Evolutionary conservation across 2,113 vertebrate genomes (phyloP), one percentile per base, ranked within the genome.

Genomic region (Camelus dromedarius): DNA sequence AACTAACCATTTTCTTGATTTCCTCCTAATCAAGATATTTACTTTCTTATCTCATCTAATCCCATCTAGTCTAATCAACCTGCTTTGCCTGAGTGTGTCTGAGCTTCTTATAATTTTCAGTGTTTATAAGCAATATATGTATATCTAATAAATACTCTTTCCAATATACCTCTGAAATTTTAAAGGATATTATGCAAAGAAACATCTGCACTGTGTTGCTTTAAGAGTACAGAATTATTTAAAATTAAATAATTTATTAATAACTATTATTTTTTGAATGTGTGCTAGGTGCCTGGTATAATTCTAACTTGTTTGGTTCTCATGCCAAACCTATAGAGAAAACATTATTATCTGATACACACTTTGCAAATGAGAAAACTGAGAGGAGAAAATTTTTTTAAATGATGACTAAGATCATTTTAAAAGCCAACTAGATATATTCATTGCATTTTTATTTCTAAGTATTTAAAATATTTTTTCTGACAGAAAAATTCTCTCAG

Each of bases 401-500:
- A 96, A 91, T 2, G 8, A 69, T 52, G 32, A 87, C 28, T 58
- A 35, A 42, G 32, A 32, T 54, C 72, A 89, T 89, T 66, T 93
- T 80, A 87, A 89, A 60, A 94, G 16, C 15, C 38, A 60, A 52
- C 6, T 75, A 81, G 58, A 46, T 64, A 42, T 56, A 87, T 64
- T 89, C 28, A 46, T 70, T 67, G n/a, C 2, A 46, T 95, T 89
- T 96, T 95, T 22, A 93, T 80, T 96, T 92, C 58, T 92, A 32
- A 70, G 7, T 54, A 95, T 66, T 88, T 88, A 60, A 87, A 72
- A 24, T 89, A 89, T 64, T 96, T 89, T 92, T 91, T 91, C 77
- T 76, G 30, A 96, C 19, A 89, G 64, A 66, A 85, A 93, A 91
- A 87, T 87, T n/a, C 35, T 91, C 48, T 92, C 35, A 81, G 38